These are phyloP conservation scores for Buceros bicornis DNA, from an alignment of 2,797 vertebrate species.

Conservation along the genomic window DNA sequence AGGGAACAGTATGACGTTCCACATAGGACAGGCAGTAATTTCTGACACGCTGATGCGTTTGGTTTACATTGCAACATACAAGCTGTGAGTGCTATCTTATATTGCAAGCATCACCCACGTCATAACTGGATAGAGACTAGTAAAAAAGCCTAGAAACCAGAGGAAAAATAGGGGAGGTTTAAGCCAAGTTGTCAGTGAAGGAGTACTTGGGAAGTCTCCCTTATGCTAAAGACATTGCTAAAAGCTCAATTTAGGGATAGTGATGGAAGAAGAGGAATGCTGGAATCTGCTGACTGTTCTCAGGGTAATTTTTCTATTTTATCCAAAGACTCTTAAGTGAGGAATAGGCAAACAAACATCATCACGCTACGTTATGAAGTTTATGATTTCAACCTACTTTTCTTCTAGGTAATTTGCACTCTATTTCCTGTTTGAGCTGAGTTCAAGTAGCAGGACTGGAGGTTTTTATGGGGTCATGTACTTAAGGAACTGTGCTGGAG, in stretches of 20 bases:
- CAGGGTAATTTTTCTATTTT: neutral
- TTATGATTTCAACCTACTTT: neutral
- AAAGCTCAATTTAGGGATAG: neutral
- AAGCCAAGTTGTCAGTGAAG: neutral
- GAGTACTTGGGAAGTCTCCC: neutral
- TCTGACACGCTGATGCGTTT: neutral
- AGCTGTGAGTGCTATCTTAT: neutral
- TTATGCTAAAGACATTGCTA: neutral
- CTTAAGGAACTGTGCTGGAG: neutral
- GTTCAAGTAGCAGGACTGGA: neutral
- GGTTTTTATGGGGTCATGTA: neutral
- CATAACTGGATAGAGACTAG: neutral
- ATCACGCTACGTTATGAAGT: neutral
- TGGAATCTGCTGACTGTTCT: neutral
- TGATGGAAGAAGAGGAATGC: neutral
- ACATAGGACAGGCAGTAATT: neutral
- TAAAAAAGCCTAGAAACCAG: neutral
- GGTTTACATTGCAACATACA: neutral
- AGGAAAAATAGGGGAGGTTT: neutral
- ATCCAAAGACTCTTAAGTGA: neutral
- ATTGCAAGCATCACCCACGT: neutral
- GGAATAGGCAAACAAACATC: neutral
- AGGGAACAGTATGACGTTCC: neutral
- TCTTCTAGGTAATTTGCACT: neutral
- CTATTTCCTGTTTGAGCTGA: neutral